Evolutionary conservation across 2,113 vertebrate species (phyloP).

Genomic region (Pimephales promelas): DNA sequence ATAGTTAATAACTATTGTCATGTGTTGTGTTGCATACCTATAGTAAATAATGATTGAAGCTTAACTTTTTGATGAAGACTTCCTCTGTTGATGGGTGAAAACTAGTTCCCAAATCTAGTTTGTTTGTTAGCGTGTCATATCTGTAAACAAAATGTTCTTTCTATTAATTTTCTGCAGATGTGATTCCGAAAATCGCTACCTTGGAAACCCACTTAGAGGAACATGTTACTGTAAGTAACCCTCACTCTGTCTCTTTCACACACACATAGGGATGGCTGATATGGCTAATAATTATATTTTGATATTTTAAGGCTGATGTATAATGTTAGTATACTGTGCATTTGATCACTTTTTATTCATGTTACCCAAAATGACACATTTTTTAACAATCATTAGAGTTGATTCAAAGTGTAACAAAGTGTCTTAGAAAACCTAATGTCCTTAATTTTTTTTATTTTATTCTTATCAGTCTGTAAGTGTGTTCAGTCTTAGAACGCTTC

Average conservation of each 20-base stretch:
- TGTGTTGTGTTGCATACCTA: neutral
- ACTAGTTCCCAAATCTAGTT: neutral
- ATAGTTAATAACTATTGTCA: neutral
- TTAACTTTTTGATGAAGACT: neutral
- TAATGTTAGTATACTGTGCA: neutral
- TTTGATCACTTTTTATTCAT: neutral
- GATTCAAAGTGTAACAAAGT: neutral
- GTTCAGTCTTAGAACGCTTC: too few species aligned
- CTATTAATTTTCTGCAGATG: conserved; percentile 77
- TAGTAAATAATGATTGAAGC: neutral
- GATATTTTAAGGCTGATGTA: neutral
- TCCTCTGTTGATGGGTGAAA: neutral
- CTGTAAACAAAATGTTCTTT: conserved; percentile 10
- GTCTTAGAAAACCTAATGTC: neutral
- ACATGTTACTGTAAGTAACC: conserved; percentile 93
- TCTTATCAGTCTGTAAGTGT: too few species aligned
- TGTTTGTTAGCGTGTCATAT: neutral
- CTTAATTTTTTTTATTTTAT: too few species aligned
- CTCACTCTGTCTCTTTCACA: neutral
- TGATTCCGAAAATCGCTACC: conserved; percentile 94
- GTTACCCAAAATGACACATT: neutral
- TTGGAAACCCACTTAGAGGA: conserved; percentile 92
- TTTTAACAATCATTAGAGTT: neutral
- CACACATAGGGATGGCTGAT: neutral
- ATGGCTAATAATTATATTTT: neutral